Evolutionary conservation across 2,888 invertebrate genomes (phyloP), one percentile per base, ranked within the genome.

Genomic region (Hoplodrina blanda): DNA sequence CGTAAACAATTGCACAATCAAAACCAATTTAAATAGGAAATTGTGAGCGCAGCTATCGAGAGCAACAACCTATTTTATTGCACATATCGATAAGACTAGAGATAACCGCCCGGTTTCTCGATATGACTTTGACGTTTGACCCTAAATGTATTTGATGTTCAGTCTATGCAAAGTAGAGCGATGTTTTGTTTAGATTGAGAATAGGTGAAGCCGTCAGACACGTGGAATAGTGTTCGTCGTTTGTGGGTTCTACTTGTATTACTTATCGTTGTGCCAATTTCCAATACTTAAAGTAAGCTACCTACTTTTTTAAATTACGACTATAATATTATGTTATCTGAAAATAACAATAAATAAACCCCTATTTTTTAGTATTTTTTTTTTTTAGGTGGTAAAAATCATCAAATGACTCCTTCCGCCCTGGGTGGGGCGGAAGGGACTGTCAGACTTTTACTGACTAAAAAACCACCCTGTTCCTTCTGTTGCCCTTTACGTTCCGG

Each of bases 41-140:
- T 74, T 65, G 78, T 71, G 73, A 68, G 60, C 68, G 69, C 57
- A 55, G 44, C 63, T 80, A 85, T 77, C 76, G 55, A 70, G 85
- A 83, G 80, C 85, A 84, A 81, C 73, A 82, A 82, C 84, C 86
- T 76, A 86, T 81, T 87, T 86, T 78, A 84, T 79, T 86, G 83
- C 80, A 80, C 61, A 76, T 57, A 67, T 65, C 70, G 81, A 84
- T 84, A 85, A 84, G 63, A 30, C 20, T 17, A 20, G 62, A 61
- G 80, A 76, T 77, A 83, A 65, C 76, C 25, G 49, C 17, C 11
- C 60, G 25, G 52, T 63, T 73, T 50, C 59, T 74, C 67, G 69
- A 79, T 76, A 74, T 61, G 73, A 82, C 76, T 83, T 80, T 82
- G 83, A 83, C 85, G 65, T 82, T 76, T 85, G 85, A 80, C 80